phyloP scores from a whole-genome alignment of 2,888 invertebrate species.

The Orthosia gracilis region DNA sequence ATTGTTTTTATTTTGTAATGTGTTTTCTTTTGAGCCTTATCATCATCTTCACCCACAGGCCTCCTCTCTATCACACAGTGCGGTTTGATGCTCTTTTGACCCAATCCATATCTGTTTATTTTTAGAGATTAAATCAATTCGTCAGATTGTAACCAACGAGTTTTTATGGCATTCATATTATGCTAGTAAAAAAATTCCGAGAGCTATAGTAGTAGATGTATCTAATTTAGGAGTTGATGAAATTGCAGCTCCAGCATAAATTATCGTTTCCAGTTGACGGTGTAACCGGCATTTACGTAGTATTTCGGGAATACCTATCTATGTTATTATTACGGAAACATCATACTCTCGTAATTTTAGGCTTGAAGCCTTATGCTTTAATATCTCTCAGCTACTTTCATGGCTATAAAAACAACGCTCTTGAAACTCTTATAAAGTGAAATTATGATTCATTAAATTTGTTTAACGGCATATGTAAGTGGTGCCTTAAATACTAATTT shows the following conservation, averaged over 20 bases:
- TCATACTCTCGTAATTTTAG: background rate
- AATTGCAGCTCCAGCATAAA: background rate
- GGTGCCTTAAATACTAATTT: background rate
- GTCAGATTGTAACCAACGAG: too few species aligned
- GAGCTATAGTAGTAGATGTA: too few species aligned
- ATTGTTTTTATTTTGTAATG: too few species aligned
- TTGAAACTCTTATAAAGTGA: slow-evolving; percentile 26
- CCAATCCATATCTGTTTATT: background rate
- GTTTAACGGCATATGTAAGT: background rate
- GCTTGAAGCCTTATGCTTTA: background rate
- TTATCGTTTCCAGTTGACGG: background rate
- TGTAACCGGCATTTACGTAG: background rate
- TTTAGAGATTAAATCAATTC: background rate
- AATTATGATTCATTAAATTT: slow-evolving; percentile 2
- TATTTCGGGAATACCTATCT: background rate
- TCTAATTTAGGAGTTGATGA: background rate
- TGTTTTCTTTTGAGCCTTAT: too few species aligned
- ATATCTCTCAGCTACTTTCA: slow-evolving; percentile 29
- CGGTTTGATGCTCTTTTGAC: too few species aligned
- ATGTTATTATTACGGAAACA: background rate
- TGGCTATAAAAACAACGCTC: background rate
- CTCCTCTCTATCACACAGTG: too few species aligned
- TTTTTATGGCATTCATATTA: too few species aligned
- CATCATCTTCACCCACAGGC: too few species aligned
- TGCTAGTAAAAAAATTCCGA: too few species aligned